phyloP scores from a whole-genome alignment of 1,140 invertebrate species.

The Drosophila pseudoananassae region DNA sequence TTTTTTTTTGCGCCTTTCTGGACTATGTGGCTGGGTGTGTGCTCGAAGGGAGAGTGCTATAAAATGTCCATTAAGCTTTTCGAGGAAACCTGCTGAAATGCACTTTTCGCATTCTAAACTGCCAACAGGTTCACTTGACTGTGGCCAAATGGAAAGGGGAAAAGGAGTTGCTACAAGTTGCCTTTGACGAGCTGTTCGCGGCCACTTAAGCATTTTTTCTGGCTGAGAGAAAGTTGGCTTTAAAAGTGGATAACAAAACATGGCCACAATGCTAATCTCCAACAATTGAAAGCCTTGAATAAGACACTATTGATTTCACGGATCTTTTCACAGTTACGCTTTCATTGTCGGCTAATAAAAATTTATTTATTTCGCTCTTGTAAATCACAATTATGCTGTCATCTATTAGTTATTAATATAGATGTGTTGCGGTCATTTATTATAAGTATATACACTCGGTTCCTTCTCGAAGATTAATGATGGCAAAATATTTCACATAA shows the following conservation, averaged over 20 bases:
- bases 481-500: slow-evolving; percentile 57
- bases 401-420: slow-evolving; percentile 66
- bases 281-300: slow-evolving; percentile 2
- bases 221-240: slow-evolving; percentile 15
- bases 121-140: slow-evolving; percentile 46
- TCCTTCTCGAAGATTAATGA: slow-evolving; percentile 67
- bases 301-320: not conserved
- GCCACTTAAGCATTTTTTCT: slow-evolving; percentile 31
- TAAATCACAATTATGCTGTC: slow-evolving; percentile 76
- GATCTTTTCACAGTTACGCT: slow-evolving; percentile 25
- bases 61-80: slow-evolving; percentile 68
- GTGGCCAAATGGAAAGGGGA: slow-evolving; percentile 18
- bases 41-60: slow-evolving; percentile 34
- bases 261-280: not conserved
- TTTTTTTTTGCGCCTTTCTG: slow-evolving; percentile 9
- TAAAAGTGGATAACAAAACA: not conserved
- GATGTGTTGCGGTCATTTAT: slow-evolving; percentile 37
- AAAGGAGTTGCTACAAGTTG: slow-evolving; percentile 20
- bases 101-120: slow-evolving; percentile 51
- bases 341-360: slow-evolving; percentile 53
- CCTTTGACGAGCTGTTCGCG: slow-evolving; percentile 17
- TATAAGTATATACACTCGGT: slow-evolving; percentile 25
- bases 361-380: slow-evolving; percentile 50
- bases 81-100: slow-evolving; percentile 58
- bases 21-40: slow-evolving; percentile 13